Evolutionary conservation across 2,113 vertebrate species (phyloP), one percentile per base, ranked within the genome.

Genomic region (Thymallus thymallus): DNA sequence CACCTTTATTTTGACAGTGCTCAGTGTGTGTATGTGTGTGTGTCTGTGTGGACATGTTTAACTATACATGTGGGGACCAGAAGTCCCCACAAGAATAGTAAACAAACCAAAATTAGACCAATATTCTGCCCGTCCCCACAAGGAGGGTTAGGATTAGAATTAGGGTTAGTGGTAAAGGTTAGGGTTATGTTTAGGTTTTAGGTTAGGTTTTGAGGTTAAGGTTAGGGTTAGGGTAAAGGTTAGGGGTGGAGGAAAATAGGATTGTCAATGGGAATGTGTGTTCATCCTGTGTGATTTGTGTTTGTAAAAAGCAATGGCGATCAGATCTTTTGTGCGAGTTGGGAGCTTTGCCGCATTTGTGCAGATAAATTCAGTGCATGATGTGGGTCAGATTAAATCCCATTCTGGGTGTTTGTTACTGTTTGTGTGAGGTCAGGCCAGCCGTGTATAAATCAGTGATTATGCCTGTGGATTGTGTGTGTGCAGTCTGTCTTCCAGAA

Each of bases 371-470:
- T 23, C 5, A 61, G 61, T 63, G 23, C 61, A 29, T 63, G 9
- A 63, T 29, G 55, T 56, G 7, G 45, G 69, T 1, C 1, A 71
- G 77, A 77, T 86, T 86, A 84, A 86, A 58, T 70, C 65, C 24
- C 72, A 6, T 75, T 79, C 69, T 48, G 9, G 6, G 32, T 48
- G 2, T 10, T 12, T 48, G 46, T 32, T 58, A 26, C 9, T 46
- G 61, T 71, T 71, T 84, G 77, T 60, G 71, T 68, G 68, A 87
- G 69, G 69, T 68, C 79, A 79, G 75, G 72, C 74, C 75, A 29
- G 48, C 51, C 12, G 65, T 62, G 78, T 24, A 23, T 61, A 80
- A 80, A 77, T 87, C 80, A 73, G 80, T n/a, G 75, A 82, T 81
- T 80, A 84, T 58, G 45, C n/a, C 68, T 48, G 46, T 76, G 68